Evolutionary conservation across 2,113 vertebrate genomes (phyloP).

Genomic region (Procapra przewalskii): DNA sequence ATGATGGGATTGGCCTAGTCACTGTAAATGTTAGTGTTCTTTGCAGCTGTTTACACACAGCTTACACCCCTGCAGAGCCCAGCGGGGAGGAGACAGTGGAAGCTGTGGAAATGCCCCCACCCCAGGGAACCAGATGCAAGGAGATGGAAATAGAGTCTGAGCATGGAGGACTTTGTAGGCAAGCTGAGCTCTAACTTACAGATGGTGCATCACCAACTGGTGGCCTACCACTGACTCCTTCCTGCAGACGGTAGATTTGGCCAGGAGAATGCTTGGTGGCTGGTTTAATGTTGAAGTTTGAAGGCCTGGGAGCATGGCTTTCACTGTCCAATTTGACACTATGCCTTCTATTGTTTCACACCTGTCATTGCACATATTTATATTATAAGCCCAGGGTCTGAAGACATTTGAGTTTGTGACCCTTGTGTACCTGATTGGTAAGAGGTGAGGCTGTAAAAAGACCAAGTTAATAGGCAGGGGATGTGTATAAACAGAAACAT

Average conservation of each 20-base stretch:
- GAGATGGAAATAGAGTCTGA: not conserved
- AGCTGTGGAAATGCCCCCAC: not conserved
- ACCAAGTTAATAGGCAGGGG: not conserved
- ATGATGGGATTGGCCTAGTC: conserved; percentile 71
- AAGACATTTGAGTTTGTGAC: not conserved
- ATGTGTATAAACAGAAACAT: not conserved
- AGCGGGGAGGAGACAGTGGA: not conserved
- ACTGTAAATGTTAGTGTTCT: conserved; percentile 63
- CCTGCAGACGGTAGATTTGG: not conserved
- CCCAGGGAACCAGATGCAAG: not conserved
- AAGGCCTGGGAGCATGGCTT: not conserved
- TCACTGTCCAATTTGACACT: not conserved
- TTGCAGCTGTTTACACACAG: conserved; percentile 73
- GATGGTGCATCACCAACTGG: not conserved
- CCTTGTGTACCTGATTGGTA: not conserved
- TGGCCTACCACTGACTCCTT: not conserved
- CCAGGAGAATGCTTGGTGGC: not conserved
- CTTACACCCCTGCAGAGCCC: conserved; percentile 46
- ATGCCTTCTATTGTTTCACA: not conserved
- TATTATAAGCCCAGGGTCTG: not conserved
- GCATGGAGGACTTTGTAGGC: not conserved
- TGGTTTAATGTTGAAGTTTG: not conserved
- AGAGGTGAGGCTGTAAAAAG: not conserved
- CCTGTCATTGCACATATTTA: not conserved
- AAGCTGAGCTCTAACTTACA: not conserved